These are phyloP conservation scores for Spongilla lacustris DNA, from an alignment of 37 sponge, comb jelly and placozoan species.

Conservation along the genomic window DNA sequence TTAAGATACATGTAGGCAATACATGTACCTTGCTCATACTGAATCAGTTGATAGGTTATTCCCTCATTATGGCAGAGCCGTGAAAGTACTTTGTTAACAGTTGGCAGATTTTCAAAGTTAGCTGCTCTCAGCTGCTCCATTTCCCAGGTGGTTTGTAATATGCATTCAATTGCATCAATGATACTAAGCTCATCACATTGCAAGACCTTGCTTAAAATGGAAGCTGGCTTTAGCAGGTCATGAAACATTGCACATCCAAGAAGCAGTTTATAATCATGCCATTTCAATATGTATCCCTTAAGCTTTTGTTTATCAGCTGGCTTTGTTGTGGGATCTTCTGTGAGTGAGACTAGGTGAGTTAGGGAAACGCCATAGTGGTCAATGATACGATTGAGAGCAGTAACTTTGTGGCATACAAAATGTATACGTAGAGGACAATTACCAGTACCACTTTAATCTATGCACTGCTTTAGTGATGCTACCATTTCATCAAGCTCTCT, in stretches of 20 bases:
- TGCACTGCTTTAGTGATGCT: conserved; percentile 17
- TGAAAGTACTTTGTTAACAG: conserved; percentile 35
- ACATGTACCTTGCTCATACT: conserved; percentile 6
- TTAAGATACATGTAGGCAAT: conserved; percentile 44
- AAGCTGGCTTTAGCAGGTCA: conserved; percentile 49
- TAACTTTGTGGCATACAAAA: conserved; percentile 67
- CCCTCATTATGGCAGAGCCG: conserved; percentile 23
- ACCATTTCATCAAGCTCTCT: conserved; percentile 36
- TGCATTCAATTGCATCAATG: conserved; percentile 44
- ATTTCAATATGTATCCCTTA: conserved; percentile 49
- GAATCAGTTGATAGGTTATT: conserved; percentile 30
- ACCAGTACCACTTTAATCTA: conserved; percentile 1
- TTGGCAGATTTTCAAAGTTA: conserved; percentile 28
- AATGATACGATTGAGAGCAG: conserved; percentile 25
- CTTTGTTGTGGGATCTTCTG: conserved; percentile 29
- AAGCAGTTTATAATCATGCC: conserved; percentile 23
- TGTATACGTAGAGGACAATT: conserved; percentile 39
- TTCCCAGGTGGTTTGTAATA: conserved; percentile 37
- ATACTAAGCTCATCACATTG: conserved; percentile 53
- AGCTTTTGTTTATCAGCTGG: conserved; percentile 43
- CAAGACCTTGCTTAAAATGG: conserved; percentile 33
- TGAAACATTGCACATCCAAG: conserved; percentile 50
- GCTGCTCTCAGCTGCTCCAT: conserved; percentile 32
- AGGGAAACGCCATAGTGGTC: conserved; percentile 33
- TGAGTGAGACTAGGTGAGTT: conserved; percentile 19